phyloP scores from a whole-genome alignment of 1,140 invertebrate species.

The Drosophila funebris region DNA sequence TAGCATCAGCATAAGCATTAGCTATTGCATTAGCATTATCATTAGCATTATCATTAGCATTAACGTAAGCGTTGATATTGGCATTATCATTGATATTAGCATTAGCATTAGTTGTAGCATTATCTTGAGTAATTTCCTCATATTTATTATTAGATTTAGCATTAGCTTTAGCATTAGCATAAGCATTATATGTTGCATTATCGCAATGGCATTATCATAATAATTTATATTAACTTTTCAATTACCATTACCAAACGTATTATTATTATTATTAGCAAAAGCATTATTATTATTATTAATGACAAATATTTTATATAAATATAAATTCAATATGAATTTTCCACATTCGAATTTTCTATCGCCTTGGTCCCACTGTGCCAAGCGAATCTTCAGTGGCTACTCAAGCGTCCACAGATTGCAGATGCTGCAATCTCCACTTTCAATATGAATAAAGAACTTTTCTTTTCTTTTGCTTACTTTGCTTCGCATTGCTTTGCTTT shows the following conservation, averaged over 20 bases:
- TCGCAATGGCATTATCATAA: too few species aligned
- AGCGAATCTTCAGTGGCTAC: conserved; percentile 12
- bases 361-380: conserved; percentile 17
- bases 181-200: too few species aligned
- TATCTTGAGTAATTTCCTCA: too few species aligned
- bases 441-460: conserved; percentile 41
- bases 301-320: background rate
- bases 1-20: too few species aligned
- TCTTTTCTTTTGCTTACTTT: conserved; percentile 46
- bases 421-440: conserved; percentile 43
- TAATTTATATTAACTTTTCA: too few species aligned
- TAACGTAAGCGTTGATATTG: too few species aligned
- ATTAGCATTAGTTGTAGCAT: too few species aligned
- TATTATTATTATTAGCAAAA: too few species aligned
- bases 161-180: background rate
- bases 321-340: background rate
- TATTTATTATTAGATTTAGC: too few species aligned
- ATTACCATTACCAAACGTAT: too few species aligned
- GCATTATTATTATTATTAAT: too few species aligned
- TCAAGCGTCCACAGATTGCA: conserved; percentile 21
- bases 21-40: background rate
- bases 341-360: background rate
- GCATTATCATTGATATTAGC: background rate
- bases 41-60: background rate
- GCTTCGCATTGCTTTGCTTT: conserved; percentile 11